Evolutionary conservation across 1,140 invertebrate genomes (phyloP).

Genomic region (Tachypleus tridentatus): DNA sequence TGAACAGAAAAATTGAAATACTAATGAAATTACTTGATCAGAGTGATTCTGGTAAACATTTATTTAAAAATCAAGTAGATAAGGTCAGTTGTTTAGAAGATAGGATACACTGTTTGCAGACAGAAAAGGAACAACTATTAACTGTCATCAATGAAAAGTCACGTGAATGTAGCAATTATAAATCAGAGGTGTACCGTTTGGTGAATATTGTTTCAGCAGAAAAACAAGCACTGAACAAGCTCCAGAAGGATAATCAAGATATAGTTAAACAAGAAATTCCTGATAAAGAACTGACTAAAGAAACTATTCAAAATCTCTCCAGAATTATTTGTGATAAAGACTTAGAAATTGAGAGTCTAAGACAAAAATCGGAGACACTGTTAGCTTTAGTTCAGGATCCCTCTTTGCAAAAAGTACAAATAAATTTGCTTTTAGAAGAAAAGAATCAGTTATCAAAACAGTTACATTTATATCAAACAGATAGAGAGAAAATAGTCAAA

Average conservation of each 20-base stretch:
- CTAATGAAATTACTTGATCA: no score
- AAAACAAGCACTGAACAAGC: slow-evolving; percentile 32
- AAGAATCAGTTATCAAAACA: slow-evolving; percentile 33
- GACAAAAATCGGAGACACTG: slow-evolving; percentile 35
- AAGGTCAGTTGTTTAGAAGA: background rate
- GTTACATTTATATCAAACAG: slow-evolving; percentile 33
- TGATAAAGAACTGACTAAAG: slow-evolving; percentile 33
- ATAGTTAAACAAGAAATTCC: slow-evolving; percentile 23
- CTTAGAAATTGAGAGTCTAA: slow-evolving; percentile 37
- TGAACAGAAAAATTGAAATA: no score
- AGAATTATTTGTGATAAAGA: slow-evolving; percentile 38
- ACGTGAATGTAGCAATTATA: slow-evolving; percentile 34
- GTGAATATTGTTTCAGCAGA: slow-evolving; percentile 34
- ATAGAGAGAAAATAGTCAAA: slow-evolving; percentile 60
- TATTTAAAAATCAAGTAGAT: no score
- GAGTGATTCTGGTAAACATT: no score
- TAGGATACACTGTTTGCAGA: slow-evolving; percentile 21
- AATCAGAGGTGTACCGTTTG: slow-evolving; percentile 35
- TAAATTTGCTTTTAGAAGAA: slow-evolving; percentile 29
- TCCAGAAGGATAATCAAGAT: slow-evolving; percentile 33
- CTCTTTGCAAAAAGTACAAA: slow-evolving; percentile 20
- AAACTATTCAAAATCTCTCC: slow-evolving; percentile 35
- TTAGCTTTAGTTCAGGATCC: slow-evolving; percentile 31
- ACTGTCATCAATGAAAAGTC: slow-evolving; percentile 37
- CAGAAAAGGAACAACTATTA: slow-evolving; percentile 35